These are phyloP conservation scores for Corticium candelabrum DNA, from an alignment of 37 sponge, comb jelly and placozoan species.

Conservation along the genomic window DNA sequence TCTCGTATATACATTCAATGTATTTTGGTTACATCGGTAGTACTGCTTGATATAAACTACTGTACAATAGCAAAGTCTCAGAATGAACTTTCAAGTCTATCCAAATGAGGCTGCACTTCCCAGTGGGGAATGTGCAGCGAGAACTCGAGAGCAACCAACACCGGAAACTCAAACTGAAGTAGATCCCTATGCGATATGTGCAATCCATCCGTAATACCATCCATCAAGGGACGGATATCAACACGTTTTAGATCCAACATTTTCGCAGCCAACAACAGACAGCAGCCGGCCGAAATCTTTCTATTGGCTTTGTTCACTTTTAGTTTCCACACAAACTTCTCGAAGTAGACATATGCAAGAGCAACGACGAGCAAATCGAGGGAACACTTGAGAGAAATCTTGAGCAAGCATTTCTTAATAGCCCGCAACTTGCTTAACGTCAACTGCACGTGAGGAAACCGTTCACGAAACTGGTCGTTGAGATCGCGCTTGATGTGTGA, in stretches of 20 bases:
- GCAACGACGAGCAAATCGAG: conserved; percentile 47
- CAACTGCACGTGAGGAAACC: conserved; percentile 57
- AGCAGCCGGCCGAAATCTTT: conserved; percentile 49
- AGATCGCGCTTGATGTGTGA: conserved; percentile 55
- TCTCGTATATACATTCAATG: no score
- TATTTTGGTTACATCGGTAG: no score
- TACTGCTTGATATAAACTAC: no score
- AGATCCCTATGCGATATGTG: conserved; percentile 44
- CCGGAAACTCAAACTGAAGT: conserved; percentile 49
- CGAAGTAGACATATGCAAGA: conserved; percentile 78
- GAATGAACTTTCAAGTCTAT: conserved; percentile 29
- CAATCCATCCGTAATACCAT: conserved; percentile 47
- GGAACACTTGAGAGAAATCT: background rate
- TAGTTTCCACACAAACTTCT: conserved; percentile 57
- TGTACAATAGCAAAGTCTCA: no score
- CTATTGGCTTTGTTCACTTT: conserved; percentile 55
- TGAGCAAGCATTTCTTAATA: background rate
- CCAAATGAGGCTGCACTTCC: conserved; percentile 35
- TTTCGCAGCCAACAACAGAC: conserved; percentile 59
- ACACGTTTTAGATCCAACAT: conserved; percentile 39
- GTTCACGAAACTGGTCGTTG: conserved; percentile 60
- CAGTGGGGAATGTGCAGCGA: conserved; percentile 52
- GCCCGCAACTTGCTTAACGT: conserved; percentile 60
- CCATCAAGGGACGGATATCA: conserved; percentile 9
- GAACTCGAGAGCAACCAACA: conserved; percentile 58